phyloP scores from a whole-genome alignment of 2,888 invertebrate species.

The Eurytoma californica region DNA sequence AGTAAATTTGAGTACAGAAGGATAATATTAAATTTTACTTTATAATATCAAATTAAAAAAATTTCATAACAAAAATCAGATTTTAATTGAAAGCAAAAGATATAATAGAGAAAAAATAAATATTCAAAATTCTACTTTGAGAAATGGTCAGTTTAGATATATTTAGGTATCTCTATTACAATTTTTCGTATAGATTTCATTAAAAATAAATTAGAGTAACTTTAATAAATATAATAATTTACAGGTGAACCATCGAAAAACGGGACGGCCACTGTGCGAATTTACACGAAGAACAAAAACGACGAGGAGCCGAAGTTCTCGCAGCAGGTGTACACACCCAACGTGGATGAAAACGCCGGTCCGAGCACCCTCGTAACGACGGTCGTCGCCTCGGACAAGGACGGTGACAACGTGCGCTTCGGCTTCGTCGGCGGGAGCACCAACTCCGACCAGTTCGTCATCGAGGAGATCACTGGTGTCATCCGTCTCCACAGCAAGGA shows the following conservation, averaged over 20 bases:
- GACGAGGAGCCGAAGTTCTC: constrained; percentile 98
- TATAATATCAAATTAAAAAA: too few relatives aligned
- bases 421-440: constrained; percentile 93
- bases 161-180: too few relatives aligned
- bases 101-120: too few relatives aligned
- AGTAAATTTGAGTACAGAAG: too few relatives aligned
- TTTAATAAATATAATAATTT: constrained; percentile 11
- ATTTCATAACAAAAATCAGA: too few relatives aligned
- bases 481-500: constrained; percentile 91
- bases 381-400: constrained; percentile 97
- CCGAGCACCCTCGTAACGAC: constrained; percentile 96
- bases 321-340: constrained; percentile 96
- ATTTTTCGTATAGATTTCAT: background rate
- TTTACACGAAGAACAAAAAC: constrained; percentile 98
- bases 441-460: constrained; percentile 94
- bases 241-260: constrained; percentile 90
- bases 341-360: constrained; percentile 96
- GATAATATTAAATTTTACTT: too few relatives aligned
- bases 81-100: too few relatives aligned
- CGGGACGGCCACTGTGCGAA: constrained; percentile 93
- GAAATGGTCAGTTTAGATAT: too few relatives aligned
- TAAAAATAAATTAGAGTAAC: constrained; percentile 6
- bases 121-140: too few relatives aligned
- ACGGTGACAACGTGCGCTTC: constrained; percentile 96
- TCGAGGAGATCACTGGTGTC: constrained; percentile 96